phyloP scores from a whole-genome alignment of 1,140 invertebrate species.

The Eupristina koningsbergeri region DNA sequence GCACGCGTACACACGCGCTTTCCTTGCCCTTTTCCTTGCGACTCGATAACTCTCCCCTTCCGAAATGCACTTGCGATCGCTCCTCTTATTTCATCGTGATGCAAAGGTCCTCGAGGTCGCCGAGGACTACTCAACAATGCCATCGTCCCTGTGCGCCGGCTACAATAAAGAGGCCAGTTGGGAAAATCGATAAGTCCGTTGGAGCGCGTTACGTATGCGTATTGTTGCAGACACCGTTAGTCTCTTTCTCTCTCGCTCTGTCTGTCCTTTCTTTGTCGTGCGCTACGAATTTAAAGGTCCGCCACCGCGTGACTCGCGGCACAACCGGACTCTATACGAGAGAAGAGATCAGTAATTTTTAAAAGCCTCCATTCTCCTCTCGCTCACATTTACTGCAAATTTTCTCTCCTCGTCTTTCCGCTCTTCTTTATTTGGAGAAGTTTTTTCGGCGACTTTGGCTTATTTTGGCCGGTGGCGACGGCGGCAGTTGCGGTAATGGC shows the following conservation, averaged over 20 bases:
- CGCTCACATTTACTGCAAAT: background rate
- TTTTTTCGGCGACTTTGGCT: background rate
- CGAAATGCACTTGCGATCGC: conserved; percentile 23
- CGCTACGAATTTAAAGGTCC: conserved; percentile 45
- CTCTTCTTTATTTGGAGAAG: background rate
- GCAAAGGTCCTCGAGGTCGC: conserved; percentile 3
- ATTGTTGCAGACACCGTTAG: conserved; percentile 7
- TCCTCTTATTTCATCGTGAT: background rate
- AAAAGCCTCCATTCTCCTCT: background rate
- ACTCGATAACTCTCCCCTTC: background rate
- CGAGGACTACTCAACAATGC: background rate
- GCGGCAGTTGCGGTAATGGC: background rate
- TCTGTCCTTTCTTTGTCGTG: conserved; percentile 1
- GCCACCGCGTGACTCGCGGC: background rate
- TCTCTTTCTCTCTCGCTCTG: background rate
- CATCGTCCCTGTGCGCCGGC: background rate
- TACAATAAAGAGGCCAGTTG: conserved; percentile 41
- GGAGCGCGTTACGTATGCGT: conserved; percentile 13
- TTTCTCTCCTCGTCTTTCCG: background rate
- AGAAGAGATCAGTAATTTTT: conserved; percentile 48
- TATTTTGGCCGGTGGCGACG: background rate
- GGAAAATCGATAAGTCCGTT: conserved; percentile 52
- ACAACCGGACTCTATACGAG: background rate
- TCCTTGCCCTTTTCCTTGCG: conserved; percentile 36
- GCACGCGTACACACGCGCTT: conserved; percentile 42